Conservation (phyloP, 2,113 vertebrate species). For the Poecilia latipinna region DNA sequence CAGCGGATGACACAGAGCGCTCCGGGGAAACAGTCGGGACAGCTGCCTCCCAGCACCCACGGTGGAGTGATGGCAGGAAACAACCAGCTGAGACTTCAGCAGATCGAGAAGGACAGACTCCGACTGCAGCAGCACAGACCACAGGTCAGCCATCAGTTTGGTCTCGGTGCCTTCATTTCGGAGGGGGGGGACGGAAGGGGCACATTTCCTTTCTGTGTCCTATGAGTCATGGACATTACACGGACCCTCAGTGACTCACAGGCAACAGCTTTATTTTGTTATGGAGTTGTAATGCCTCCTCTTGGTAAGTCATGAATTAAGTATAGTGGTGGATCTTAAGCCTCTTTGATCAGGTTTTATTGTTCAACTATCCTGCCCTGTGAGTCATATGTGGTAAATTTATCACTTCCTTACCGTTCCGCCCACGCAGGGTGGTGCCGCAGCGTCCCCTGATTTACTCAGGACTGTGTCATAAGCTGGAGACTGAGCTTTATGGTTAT, state of each 20-base stretch:
- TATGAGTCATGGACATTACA: neutral
- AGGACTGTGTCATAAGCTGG: constrained; percentile 65
- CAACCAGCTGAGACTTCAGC: constrained; percentile 93
- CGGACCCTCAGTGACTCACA: neutral
- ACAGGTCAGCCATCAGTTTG: constrained; percentile 83
- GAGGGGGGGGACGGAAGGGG: neutral
- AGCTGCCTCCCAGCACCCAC: constrained; percentile 86
- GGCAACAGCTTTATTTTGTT: neutral
- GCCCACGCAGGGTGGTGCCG: constrained; percentile 58
- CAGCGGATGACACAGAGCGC: constrained; percentile 93
- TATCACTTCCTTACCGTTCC: constrained; percentile 70
- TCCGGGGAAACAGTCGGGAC: constrained; percentile 89
- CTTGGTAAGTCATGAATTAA: constrained; percentile 40
- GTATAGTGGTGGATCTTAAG: constrained; percentile 20
- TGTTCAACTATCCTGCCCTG: constrained; percentile 47
- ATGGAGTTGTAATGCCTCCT: neutral
- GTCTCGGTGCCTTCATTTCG: neutral
- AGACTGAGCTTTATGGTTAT: constrained; percentile 62
- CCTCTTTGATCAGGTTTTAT: constrained; percentile 58
- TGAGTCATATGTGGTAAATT: constrained; percentile 71
- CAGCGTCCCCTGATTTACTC: constrained; percentile 61
- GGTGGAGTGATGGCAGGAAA: constrained; percentile 85
- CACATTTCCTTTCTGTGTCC: neutral
- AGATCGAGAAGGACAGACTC: constrained; percentile 96
- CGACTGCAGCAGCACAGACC: constrained; percentile 96